A percentile compares a stretch with the other conserved stretches of the same genome.
Evolutionary conservation across 2,888 invertebrate genomes (phyloP).

Genomic region (Spicauda simplicius): DNA sequence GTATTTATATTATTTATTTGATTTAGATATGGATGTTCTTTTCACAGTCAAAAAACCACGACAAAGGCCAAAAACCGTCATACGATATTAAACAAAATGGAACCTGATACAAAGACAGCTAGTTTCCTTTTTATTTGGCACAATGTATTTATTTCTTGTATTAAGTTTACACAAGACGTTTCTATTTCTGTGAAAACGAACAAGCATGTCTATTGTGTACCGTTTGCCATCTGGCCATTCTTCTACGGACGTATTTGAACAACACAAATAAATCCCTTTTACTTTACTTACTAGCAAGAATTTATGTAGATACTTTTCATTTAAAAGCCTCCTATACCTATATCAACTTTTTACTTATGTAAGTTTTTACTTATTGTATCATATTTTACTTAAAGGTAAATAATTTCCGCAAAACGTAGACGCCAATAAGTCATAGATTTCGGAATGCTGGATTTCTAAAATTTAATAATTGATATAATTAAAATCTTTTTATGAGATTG

Average conservation of each 20-base stretch:
- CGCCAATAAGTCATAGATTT: no score
- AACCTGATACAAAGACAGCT: constrained; percentile 8
- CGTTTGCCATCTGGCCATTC: constrained; percentile 36
- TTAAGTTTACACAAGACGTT: constrained; percentile 35
- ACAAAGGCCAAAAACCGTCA: constrained; percentile 5
- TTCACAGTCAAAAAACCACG: background rate
- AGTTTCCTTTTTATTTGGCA: constrained; percentile 12
- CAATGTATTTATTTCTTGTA: constrained; percentile 21
- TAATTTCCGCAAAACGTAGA: no score
- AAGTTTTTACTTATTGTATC: no score
- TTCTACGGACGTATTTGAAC: constrained; percentile 31
- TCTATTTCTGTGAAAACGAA: constrained; percentile 31
- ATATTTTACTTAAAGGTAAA: no score
- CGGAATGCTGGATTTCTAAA: no score
- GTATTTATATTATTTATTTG: no score
- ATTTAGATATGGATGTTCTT: background rate
- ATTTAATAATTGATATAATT: no score
- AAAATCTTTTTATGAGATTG: no score
- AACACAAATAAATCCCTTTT: constrained; percentile 16
- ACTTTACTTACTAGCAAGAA: constrained; percentile 18
- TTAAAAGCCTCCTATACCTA: background rate
- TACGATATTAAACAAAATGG: constrained; percentile 11
- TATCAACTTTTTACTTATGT: no score
- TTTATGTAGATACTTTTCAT: constrained; percentile 5
- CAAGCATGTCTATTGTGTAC: constrained; percentile 32